These are phyloP conservation scores for Nomada lathburiana DNA, from an alignment of 2,888 invertebrate species.

Conservation along the genomic window DNA sequence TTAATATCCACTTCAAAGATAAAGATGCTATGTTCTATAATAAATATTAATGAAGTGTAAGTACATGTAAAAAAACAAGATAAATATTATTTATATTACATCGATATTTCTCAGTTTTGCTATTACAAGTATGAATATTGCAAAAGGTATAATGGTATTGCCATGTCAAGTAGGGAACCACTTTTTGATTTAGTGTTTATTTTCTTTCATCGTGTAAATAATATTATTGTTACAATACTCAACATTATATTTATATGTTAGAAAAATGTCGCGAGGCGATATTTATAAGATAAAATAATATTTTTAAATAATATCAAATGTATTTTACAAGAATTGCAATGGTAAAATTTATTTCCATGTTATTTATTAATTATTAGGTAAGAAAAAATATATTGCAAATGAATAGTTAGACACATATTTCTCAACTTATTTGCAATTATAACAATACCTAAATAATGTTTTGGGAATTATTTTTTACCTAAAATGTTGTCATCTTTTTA, in stretches of 20 bases:
- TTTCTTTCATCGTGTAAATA: constrained; percentile 65
- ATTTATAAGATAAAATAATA: constrained; percentile 52
- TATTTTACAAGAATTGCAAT: constrained; percentile 32
- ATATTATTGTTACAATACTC: constrained; percentile 71
- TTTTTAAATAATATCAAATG: constrained; percentile 37
- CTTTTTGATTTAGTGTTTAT: constrained; percentile 17
- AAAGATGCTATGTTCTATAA: constrained; percentile 50
- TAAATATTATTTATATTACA: constrained; percentile 48
- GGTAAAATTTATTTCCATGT: constrained; percentile 33
- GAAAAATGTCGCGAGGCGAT: constrained; percentile 39
- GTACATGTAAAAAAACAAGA: constrained; percentile 55
- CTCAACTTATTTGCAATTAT: constrained; percentile 18
- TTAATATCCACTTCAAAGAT: constrained; percentile 37
- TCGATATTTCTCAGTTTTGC: constrained; percentile 38
- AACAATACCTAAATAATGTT: constrained; percentile 13
- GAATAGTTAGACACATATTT: constrained; percentile 12
- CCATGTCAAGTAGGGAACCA: constrained; percentile 68
- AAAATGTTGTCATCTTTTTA: constrained; percentile 25
- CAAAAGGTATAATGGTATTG: constrained; percentile 63
- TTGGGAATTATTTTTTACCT: constrained; percentile 9
- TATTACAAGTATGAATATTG: constrained; percentile 45
- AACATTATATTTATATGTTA: constrained; percentile 62
- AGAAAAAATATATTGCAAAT: constrained; percentile 15
- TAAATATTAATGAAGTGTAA: constrained; percentile 54
- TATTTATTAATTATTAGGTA: constrained; percentile 47